Evolutionary conservation across 2,113 vertebrate species (phyloP).

Genomic region (Prunella fulvescens): DNA sequence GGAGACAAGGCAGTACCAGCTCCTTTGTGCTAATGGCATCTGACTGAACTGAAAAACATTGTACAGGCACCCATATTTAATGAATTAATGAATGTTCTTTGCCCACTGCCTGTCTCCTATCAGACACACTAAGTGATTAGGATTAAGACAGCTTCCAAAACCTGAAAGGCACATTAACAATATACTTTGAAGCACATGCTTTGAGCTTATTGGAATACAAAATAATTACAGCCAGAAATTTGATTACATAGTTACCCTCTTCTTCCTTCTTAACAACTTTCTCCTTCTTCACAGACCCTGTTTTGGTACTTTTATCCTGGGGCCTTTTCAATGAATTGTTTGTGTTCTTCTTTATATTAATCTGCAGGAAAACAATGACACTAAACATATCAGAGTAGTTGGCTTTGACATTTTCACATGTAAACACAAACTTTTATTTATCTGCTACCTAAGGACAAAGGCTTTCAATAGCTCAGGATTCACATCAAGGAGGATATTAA

Average conservation of each 20-base stretch:
- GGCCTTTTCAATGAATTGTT: conserved; percentile 86
- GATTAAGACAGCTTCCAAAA: not conserved
- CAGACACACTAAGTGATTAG: not conserved
- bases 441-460: not conserved
- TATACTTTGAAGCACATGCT: not conserved
- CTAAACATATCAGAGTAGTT: not conserved
- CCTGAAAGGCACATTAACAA: not conserved
- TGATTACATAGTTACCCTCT: conserved; percentile 73
- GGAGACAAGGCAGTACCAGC: not conserved
- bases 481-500: not conserved
- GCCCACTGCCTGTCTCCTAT: not conserved
- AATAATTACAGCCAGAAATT: conserved; percentile 2
- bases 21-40: not conserved
- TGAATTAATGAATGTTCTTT: not conserved
- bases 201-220: not conserved
- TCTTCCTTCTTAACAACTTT: conserved; percentile 79
- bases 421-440: not conserved
- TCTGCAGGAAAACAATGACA: conserved; percentile 65
- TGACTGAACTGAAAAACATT: not conserved
- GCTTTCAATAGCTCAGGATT: not conserved
- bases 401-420: not conserved
- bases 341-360: conserved; percentile 79
- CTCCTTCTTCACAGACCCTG: conserved; percentile 89
- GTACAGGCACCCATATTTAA: not conserved
- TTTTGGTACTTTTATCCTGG: conserved; percentile 80